Evolutionary conservation across 2,797 vertebrate species (phyloP), one percentile per base, ranked within the genome.

Genomic region (Eremophila alpestris): DNA sequence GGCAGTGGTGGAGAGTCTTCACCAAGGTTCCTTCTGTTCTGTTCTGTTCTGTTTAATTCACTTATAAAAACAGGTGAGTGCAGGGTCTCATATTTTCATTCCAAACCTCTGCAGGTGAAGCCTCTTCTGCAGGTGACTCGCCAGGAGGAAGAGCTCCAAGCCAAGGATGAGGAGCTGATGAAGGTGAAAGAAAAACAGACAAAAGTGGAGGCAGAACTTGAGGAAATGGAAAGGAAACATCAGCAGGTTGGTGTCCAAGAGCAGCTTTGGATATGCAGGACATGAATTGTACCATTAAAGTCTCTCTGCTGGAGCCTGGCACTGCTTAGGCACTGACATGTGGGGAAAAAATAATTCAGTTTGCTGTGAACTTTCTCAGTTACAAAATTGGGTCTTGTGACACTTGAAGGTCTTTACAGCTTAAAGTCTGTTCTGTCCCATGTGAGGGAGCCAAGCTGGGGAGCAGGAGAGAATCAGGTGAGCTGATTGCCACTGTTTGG

Each of bases 1-100:
- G 99, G 99, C 99, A 99, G 97, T 99, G 99, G 99, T 99, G 99
- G 99, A 98, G 99, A 45, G 99, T 99, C 78, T 99, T 99, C 98
- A 99, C 99, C 2, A 99, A 99, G 99, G 99, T 99, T 73, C 59
- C 34, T 73, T 5, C 16, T 78, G 26, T 32, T 77, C 46, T 76
- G 2, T 9, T 63, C 46, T 76, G 2, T 9, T 63, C n/a, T 83
- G 15, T 23, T 78, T 27, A 21, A 29, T 73, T 78, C 40, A 13
- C 17, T 34, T 23, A 0, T 24, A 16, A 41, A 41, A 78, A 24
- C 8, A 34, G 16, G 14, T 10, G 30, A 29, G 16, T 11, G n/a
- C 49, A n/a, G 29, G 29, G 49, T 81, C 68, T 94, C 24, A 96
- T 9, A 7, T n/a, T 26, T 36, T 48, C 38, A 4, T 62, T 49